A percentile compares a stretch with the other conserved stretches of the same genome.
These are phyloP conservation scores for Ooceraea biroi DNA, from an alignment of 1,140 invertebrate genomes.

Conservation along the genomic window DNA sequence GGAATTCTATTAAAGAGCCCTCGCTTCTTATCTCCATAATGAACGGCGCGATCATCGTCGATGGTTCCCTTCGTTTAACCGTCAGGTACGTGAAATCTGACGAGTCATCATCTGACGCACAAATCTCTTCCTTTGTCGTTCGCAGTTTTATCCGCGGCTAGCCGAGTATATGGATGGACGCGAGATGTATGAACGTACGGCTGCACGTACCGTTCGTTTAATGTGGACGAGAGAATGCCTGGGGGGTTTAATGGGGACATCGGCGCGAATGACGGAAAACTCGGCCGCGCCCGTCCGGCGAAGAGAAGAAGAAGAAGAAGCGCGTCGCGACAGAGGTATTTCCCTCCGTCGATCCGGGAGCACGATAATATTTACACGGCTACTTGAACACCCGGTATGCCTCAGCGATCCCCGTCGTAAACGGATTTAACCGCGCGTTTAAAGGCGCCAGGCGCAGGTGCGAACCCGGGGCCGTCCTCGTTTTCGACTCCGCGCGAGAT, in stretches of 20 bases:
- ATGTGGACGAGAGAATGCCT: conserved; percentile 48
- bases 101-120: conserved; percentile 75
- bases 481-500: conserved; percentile 14
- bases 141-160: background rate
- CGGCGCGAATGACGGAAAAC: conserved; percentile 36
- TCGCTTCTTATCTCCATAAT: conserved; percentile 67
- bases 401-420: conserved; percentile 27
- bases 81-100: conserved; percentile 71
- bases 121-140: conserved; percentile 40
- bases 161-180: background rate
- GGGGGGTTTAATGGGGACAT: conserved; percentile 25
- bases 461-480: conserved; percentile 6
- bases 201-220: conserved; percentile 55
- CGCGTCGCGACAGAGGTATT: background rate
- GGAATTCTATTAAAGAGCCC: conserved; percentile 72
- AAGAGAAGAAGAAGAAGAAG: conserved; percentile 6
- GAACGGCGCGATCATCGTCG: conserved; percentile 69
- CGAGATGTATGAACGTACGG: conserved; percentile 21
- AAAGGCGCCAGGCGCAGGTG: conserved; percentile 55
- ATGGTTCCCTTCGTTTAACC: conserved; percentile 52
- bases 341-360: conserved; percentile 45
- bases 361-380: conserved; percentile 54
- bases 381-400: conserved; percentile 48
- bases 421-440: conserved; percentile 46
- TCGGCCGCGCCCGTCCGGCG: background rate